phyloP scores from a whole-genome alignment of 2,797 vertebrate genomes.

The Myripristis murdjan region DNA sequence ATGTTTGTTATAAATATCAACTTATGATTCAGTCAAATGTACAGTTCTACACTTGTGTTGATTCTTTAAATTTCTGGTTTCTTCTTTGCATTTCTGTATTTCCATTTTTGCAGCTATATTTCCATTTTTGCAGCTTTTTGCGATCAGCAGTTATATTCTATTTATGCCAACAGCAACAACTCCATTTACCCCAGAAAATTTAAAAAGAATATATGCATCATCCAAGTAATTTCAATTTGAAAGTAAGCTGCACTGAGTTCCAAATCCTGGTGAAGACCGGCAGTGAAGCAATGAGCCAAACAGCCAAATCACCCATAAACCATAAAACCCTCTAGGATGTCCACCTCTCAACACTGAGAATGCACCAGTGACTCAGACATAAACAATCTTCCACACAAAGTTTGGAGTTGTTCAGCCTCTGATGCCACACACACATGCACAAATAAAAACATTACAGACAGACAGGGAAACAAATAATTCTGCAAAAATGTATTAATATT shows the following conservation, averaged over 20 bases:
- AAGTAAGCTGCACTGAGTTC: conserved; percentile 52
- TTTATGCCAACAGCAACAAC: neutral
- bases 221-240: conserved; percentile 44
- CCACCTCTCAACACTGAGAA: conserved; percentile 46
- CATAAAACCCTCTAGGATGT: conserved; percentile 43
- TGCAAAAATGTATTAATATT: no score
- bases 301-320: conserved; percentile 65
- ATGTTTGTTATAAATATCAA: neutral
- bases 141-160: neutral
- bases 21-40: neutral
- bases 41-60: neutral
- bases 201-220: neutral
- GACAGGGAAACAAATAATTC: neutral
- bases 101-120: neutral
- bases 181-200: neutral
- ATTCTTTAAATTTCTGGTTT: neutral
- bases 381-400: conserved; percentile 14
- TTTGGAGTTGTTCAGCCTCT: conserved; percentile 20
- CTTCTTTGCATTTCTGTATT: neutral
- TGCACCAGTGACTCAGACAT: conserved; percentile 31
- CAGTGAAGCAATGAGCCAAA: conserved; percentile 55
- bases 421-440: conserved; percentile 1
- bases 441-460: conserved; percentile 12
- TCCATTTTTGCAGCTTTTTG: neutral
- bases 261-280: conserved; percentile 75